Base-by-base conservation (phyloP, 2,888 invertebrate species). In the Lamellibrachia columna region DNA sequence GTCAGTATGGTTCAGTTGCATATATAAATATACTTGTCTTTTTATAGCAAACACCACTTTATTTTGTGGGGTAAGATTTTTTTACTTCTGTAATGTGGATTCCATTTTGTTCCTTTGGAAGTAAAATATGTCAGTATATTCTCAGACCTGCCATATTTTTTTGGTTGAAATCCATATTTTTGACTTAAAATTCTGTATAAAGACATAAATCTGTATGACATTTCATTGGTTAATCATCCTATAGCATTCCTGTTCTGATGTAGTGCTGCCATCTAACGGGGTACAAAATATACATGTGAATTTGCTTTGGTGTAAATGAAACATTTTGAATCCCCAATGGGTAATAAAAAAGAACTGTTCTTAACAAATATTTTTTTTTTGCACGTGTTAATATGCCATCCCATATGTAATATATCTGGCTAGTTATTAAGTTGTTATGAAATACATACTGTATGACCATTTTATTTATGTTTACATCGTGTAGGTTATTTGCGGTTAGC, bases 401-500 rank as follows among this genome's bases (percentile, higher is more conserved):
- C 8, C 11, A 9, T 92, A 75, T 75, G 28, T 53, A 75, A 75
- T 92, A 52, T 40, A 75, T 40, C n/a, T 28, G 15, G 90, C 28
- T 11, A 92, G 60, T n/a, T 92, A n/a, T 92, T 90, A 92, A 53
- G 92, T 52, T 75, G 22, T 55, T 55, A 55, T 55, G 4, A 55
- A 55, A 9, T 55, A 9, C 55, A 3, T 2, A 55, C 55, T 22
- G 22, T 75, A 75, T 75, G n/a, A 22, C 75, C 2, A 15, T 75
- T 75, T 75, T 75, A 4, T 22, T 22, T 15, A 75, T 75, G 15
- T 75, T 60, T 60, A 22, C 6, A 75, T 91, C 53, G 94, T 93
- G 52, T 94, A 95, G 95, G 95, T 60, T 90, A 93, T 55, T 94
- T 95, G 53, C 93, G 93, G 91, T 94, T 93, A 52, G 94, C 95